Evolutionary conservation across 2,797 vertebrate genomes (phyloP), one percentile per base, ranked within the genome.

Genomic region (Chiroxiphia lanceolata): DNA sequence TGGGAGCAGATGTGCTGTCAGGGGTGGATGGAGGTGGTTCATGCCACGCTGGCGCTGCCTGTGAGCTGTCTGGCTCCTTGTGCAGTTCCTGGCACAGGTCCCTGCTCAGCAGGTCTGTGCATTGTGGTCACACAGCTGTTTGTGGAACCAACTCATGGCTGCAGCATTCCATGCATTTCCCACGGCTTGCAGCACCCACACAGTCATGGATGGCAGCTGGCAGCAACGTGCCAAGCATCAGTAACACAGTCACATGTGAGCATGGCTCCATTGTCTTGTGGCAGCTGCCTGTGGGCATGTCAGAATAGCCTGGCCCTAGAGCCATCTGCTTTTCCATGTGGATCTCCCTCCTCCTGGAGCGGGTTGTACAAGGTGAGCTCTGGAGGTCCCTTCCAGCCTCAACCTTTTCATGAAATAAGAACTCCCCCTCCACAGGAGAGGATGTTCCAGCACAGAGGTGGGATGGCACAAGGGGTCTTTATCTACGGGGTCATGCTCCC

Each of bases 31-130:
- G 70, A 71, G 27, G 17, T 47, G 29, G 31, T 33, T 92, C 18
- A n/a, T 74, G 51, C 76, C 40, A 2, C 0, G 1, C 64, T 2
- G 4, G 2, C 0, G 0, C 64, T 81, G 17, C 54, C 45, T 80
- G 51, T 51, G 83, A 83, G 53, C 63, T 65, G 36, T 44, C 44
- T 59, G 57, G 15, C 48, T 95, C 47, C 67, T 76, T n/a, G 54
- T 57, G 47, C 63, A 47, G n/a, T 9, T 85, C 40, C 51, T 81
- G 40, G 31, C 33, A n/a, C 9, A 36, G 34, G 25, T 13, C 44
- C 36, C 40, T 64, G 59, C 22, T 1, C 0, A 0, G 40, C 10
- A 10, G 38, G 33, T 79, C 65, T 3, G 2, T 45, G 80, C 17
- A 4, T 64, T 59, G 61, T 0, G 0, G 23, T 78, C 36, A 23